Conservation (phyloP, 2,888 invertebrate genomes). For the Coleophora flavipennella region DNA sequence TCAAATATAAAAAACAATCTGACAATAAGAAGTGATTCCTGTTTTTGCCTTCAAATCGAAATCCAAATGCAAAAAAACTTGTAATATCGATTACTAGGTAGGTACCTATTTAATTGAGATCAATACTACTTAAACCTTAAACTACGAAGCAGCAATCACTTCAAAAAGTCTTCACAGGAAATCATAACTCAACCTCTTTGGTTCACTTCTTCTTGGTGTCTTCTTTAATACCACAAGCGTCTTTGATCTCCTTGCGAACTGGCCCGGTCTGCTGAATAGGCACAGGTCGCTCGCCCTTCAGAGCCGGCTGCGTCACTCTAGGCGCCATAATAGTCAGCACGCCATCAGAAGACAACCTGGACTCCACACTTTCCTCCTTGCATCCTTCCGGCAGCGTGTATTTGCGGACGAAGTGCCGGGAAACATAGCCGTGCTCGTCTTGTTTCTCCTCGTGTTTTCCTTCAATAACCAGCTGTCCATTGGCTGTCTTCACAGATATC, state of each 20-base stretch:
- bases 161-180: not conserved
- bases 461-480: conserved; percentile 78
- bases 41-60: too few species aligned
- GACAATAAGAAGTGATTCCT: too few species aligned
- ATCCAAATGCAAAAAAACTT: too few species aligned
- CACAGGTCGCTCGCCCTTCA: conserved; percentile 34
- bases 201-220: too few species aligned
- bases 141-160: not conserved
- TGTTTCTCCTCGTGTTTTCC: conserved; percentile 83
- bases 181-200: not conserved
- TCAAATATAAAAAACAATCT: too few species aligned
- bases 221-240: conserved; percentile 13
- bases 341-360: conserved; percentile 81
- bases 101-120: too few species aligned
- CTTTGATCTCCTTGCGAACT: conserved; percentile 37
- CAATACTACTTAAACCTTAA: not conserved
- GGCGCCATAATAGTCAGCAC: conserved; percentile 79
- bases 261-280: conserved; percentile 42
- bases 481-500: conserved; percentile 80
- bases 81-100: too few species aligned
- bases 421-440: conserved; percentile 79
- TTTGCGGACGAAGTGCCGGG: conserved; percentile 79
- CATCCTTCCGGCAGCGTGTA: conserved; percentile 81
- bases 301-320: conserved; percentile 23
- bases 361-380: conserved; percentile 76